Evolutionary conservation across 2,888 invertebrate genomes (phyloP).

Genomic region (Chrysina gloriosa): DNA sequence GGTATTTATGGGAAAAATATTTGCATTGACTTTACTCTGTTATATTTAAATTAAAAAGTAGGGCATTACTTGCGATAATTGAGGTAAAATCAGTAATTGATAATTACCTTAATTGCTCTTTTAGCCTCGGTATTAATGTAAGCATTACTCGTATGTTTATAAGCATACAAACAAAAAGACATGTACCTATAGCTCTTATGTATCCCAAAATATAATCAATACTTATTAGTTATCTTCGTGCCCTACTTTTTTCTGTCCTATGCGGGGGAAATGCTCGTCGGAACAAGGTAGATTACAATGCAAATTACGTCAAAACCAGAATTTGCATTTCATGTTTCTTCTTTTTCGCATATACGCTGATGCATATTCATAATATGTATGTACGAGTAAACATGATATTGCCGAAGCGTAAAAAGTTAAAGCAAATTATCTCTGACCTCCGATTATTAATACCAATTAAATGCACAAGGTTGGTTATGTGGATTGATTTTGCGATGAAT

Average conservation of each 20-base stretch:
- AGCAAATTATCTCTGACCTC: slow-evolving; percentile 37
- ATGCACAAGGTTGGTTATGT: slow-evolving; percentile 27
- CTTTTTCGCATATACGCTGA: not conserved
- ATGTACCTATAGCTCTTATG: not conserved
- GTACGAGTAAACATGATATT: slow-evolving; percentile 27
- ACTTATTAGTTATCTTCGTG: slow-evolving; percentile 5
- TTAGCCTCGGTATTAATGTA: too few relatives aligned
- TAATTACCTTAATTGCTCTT: too few relatives aligned
- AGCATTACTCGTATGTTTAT: too few relatives aligned
- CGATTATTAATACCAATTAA: slow-evolving; percentile 36
- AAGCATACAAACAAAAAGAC: too few relatives aligned
- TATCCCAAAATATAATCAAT: not conserved
- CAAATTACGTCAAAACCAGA: slow-evolving; percentile 1
- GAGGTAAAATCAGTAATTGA: too few relatives aligned
- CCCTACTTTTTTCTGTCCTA: not conserved
- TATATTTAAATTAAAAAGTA: too few relatives aligned
- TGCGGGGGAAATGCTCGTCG: not conserved
- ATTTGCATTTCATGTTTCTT: not conserved
- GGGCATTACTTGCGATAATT: too few relatives aligned
- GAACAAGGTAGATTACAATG: not conserved
- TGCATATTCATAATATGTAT: not conserved
- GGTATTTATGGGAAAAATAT: too few relatives aligned
- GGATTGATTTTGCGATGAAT: slow-evolving; percentile 8
- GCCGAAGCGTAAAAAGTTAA: slow-evolving; percentile 21
- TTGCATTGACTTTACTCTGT: too few relatives aligned